Evolutionary conservation across 2,888 invertebrate species (phyloP).

Genomic region (Drosophila maculinotata): DNA sequence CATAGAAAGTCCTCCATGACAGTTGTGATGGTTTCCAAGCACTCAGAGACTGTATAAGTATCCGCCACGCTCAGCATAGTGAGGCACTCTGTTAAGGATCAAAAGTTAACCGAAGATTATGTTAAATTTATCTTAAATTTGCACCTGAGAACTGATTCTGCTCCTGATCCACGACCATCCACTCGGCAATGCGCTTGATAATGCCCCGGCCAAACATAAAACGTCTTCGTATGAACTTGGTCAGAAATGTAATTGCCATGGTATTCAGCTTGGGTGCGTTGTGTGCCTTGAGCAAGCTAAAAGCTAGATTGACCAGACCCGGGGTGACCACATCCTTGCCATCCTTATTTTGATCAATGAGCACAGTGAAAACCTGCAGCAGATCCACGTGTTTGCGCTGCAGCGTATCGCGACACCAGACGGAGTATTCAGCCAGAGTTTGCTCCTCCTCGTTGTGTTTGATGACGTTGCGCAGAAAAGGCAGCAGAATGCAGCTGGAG

Average conservation of each 20-base stretch:
- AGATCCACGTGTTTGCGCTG: conserved; percentile 79
- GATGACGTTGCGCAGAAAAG: conserved; percentile 82
- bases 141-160: conserved; percentile 87
- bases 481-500: conserved; percentile 78
- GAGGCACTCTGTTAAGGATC: conserved; percentile 76
- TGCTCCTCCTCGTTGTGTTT: conserved; percentile 85
- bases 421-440: conserved; percentile 83
- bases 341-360: conserved; percentile 84
- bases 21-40: conserved; percentile 81
- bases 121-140: background rate
- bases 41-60: conserved; percentile 84
- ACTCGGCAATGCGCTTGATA: conserved; percentile 86
- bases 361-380: conserved; percentile 80
- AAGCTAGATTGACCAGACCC: conserved; percentile 86
- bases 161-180: conserved; percentile 86
- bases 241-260: conserved; percentile 87
- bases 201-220: conserved; percentile 86
- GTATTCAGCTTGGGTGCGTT: conserved; percentile 81
- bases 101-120: background rate
- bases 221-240: conserved; percentile 87
- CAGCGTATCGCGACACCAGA: conserved; percentile 86
- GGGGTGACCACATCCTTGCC: conserved; percentile 85
- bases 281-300: conserved; percentile 85
- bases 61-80: conserved; percentile 83
- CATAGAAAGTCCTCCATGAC: conserved; percentile 83